Base-by-base conservation (phyloP, 1,140 invertebrate species). In the Papilio helenus region DNA sequence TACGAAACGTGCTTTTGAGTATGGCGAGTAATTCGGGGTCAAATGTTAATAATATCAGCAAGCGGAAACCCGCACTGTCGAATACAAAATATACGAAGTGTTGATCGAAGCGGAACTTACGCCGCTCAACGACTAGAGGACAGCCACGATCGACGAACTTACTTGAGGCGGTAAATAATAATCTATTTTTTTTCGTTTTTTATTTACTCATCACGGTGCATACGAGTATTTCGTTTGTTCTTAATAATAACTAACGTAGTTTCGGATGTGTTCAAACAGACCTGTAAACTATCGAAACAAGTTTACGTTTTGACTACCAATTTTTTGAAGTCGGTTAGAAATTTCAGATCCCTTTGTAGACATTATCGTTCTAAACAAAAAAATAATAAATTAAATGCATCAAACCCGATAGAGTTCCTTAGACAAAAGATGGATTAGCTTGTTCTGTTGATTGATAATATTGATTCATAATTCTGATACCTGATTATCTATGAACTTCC, bases 41-140 rank as follows among this genome's bases (percentile, higher is more conserved):
- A 88, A 89, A 89, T 90, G 91, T 91, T 91, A 91, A 92, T 92
- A 88, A 90, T 89, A 92, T 88, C 88, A 88, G 88, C 90, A 92
- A 91, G 86, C 91, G 92, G 91, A 93, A 93, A 90, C 87, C 87
- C 81, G 85, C 87, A 82, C 83, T 81, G 74, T 85, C 90, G 92
- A 93, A 93, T 93, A 93, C 92, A 89, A 93, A 93, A 87, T 86
- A 88, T 78, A 79, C 83, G 82, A 82, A 86, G 85, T 85, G 78
- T 85, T 83, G 83, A 79, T 84, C 81, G 83, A 88, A 84, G 86
- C 90, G 92, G 91, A 93, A 92, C 87, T 87, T 81, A 72, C 20
- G 73, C 42, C 73, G 73, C 74, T 72, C 83, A 80, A 83, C 83
- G 80, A 74, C 77, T 84, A 85, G 84, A 88, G 87, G 85, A 92